These are phyloP conservation scores for Mungos mungo DNA, from an alignment of 2,113 vertebrate genomes.

Conservation along the genomic window DNA sequence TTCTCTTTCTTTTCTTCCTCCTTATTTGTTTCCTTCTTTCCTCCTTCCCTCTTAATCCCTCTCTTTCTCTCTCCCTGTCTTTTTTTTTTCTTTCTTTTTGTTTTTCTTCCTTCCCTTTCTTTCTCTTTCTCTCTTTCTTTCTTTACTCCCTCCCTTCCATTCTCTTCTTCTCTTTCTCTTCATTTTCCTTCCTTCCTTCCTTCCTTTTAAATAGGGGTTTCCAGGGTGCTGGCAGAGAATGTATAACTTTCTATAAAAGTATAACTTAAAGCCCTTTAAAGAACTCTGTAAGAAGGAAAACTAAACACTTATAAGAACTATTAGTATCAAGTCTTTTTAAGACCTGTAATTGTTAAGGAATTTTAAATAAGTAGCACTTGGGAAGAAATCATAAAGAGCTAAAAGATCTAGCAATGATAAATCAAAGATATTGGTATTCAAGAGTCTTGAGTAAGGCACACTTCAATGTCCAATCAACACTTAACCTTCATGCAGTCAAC, in stretches of 20 bases:
- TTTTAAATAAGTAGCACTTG: background rate
- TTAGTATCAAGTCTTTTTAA: background rate
- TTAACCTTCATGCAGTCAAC: background rate
- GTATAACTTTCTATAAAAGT: background rate
- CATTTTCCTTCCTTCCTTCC: too few relatives aligned
- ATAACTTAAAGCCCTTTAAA: background rate
- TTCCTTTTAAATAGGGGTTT: background rate
- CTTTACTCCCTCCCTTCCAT: too few relatives aligned
- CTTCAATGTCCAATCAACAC: background rate
- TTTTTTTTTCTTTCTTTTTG: too few relatives aligned
- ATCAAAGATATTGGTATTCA: background rate
- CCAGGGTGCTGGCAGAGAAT: slow-evolving; percentile 3
- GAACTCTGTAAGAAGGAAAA: background rate
- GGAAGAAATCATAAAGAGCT: slow-evolving; percentile 15
- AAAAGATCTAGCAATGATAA: background rate
- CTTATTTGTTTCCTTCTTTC: too few relatives aligned
- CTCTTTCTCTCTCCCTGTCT: too few relatives aligned
- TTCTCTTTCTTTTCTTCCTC: too few relatives aligned
- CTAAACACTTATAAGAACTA: background rate
- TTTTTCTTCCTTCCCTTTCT: too few relatives aligned
- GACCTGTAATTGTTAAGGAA: background rate
- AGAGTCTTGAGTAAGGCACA: background rate
- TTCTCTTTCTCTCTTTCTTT: too few relatives aligned
- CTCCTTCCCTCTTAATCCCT: too few relatives aligned
- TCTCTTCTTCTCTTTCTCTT: too few relatives aligned